A percentile compares a stretch with the other conserved stretches of the same genome.
These are phyloP conservation scores for Connochaetes taurinus DNA, from an alignment of 2,113 vertebrate species.

Conservation along the genomic window DNA sequence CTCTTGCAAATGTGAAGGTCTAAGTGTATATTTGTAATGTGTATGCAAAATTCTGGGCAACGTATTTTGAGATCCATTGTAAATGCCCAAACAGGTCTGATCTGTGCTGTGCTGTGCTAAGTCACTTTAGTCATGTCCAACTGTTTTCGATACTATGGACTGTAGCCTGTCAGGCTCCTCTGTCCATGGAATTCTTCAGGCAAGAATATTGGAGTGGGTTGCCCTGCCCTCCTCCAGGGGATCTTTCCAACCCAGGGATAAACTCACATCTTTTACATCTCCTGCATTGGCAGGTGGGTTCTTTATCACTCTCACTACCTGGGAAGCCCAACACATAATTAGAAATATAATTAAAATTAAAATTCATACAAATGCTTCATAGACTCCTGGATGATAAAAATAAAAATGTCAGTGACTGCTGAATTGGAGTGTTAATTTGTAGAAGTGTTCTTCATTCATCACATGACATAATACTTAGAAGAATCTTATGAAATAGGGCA, in stretches of 20 bases:
- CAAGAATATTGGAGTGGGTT: not conserved
- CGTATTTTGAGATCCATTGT: not conserved
- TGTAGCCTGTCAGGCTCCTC: not conserved
- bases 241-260: not conserved
- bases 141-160: not conserved
- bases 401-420: not conserved
- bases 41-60: not conserved
- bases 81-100: not conserved
- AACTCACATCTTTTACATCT: not conserved
- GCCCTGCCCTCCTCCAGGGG: not conserved
- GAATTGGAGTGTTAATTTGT: not conserved
- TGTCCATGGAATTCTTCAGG: not conserved
- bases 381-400: not conserved
- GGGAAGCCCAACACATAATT: not conserved
- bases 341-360: not conserved
- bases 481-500: not conserved
- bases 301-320: not conserved
- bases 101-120: not conserved
- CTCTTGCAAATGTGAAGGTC: not conserved
- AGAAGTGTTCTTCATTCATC: not conserved
- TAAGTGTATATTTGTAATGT: not conserved
- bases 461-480: not conserved
- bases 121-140: not conserved
- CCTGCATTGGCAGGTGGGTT: not conserved
- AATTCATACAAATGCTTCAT: not conserved